A percentile compares a stretch with the other conserved stretches of the same genome.
phyloP scores from a whole-genome alignment of 2,797 vertebrate species.

The Rachycentron canadum region DNA sequence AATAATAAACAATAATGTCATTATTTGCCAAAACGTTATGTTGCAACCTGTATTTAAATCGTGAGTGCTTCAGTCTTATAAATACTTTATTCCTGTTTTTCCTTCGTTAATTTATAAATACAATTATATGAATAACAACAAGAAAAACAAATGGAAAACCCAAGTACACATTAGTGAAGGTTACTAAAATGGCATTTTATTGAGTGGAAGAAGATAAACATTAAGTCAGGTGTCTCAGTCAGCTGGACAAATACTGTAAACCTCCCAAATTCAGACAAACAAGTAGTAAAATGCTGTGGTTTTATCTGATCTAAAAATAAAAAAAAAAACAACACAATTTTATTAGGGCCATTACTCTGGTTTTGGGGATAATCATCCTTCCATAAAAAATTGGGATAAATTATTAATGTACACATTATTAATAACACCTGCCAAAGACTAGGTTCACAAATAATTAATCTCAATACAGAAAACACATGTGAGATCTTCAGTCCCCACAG shows the following conservation, averaged over 20 bases:
- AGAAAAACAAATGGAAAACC: not conserved
- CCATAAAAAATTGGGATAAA: slow-evolving; percentile 52
- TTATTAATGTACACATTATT: slow-evolving; percentile 63
- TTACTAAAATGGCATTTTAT: slow-evolving; percentile 36
- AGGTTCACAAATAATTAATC: slow-evolving; percentile 69
- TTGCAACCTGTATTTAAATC: no score
- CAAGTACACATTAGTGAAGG: not conserved
- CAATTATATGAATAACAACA: not conserved
- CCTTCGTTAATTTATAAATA: not conserved
- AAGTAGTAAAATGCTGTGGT: not conserved
- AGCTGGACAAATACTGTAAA: slow-evolving; percentile 74
- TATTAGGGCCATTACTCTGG: not conserved
- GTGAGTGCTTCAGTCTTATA: not conserved
- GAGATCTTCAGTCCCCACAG: not conserved
- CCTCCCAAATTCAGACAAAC: slow-evolving; percentile 51
- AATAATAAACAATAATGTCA: not conserved
- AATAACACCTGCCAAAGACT: slow-evolving; percentile 63
- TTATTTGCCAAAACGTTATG: not conserved
- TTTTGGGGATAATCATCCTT: slow-evolving; percentile 24
- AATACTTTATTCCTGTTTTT: not conserved
- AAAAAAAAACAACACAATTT: not conserved
- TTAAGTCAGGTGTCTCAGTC: slow-evolving; percentile 61
- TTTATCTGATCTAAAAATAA: not conserved
- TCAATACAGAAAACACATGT: not conserved
- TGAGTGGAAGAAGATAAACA: slow-evolving; percentile 55